Base-by-base conservation (phyloP, 2,888 invertebrate species). In the Cataglyphis livida region DNA sequence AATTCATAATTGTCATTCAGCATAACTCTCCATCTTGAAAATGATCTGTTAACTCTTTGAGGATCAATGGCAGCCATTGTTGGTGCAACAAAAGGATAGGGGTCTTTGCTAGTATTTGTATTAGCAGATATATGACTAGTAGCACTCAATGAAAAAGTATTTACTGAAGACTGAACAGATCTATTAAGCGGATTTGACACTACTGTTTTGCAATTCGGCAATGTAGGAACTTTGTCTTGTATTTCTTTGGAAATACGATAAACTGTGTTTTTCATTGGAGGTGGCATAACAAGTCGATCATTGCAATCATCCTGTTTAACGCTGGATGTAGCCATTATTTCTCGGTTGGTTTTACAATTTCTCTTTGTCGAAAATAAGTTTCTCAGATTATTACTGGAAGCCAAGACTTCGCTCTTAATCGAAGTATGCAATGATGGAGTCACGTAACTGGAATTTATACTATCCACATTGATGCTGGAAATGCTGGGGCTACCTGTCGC, bases 11-110 rank as follows among this genome's bases (percentile, higher is more conserved):
- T 81, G 3, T 90, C 84, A 54, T 92, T 93, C 41, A 94, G 81
- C 15, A 88, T 65, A 9, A 94, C 90, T 83, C 84, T 90, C 94
- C 94, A 94, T 10, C 85, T 87, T 10, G 70, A 82, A 81, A 93
- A 93, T 1, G 81, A 64, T 71, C 89, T 87, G 41, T 28, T 35
- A 1, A 65, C 10, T 65, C 62, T 74, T n/a, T 61, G 51, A 5
- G 5, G 10, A 28, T 15, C 44, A 25, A 25, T 12, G 10, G 51
- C 9, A 62, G 9, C 3, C 9, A 0, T 57, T 4, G 48, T 15
- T 1, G 12, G 1, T 15, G 25, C 10, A 57, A 3, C 15, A n/a
- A 6, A 21, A 12, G 7, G 15, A 0, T 21, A 10, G 0, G 0
- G 15, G 0, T 48, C 35, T 28, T 25, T 38, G 18, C 18, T 9